Conservation (phyloP, 2,113 vertebrate genomes). For the Catharus fuscescens region DNA sequence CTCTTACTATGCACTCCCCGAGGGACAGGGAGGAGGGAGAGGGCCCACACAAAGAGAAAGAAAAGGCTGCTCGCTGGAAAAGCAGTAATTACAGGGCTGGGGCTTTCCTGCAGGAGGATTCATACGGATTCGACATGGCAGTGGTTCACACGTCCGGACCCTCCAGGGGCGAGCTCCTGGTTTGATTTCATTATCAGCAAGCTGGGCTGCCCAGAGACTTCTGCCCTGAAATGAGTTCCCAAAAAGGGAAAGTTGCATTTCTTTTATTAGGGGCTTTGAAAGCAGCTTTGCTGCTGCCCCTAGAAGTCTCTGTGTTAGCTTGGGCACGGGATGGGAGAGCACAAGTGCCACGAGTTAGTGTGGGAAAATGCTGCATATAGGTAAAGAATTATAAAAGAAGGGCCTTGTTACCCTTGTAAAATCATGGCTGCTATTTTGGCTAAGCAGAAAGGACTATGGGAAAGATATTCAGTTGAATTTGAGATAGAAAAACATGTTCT, state of each 20-base stretch:
- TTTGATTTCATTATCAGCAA: constrained; percentile 38
- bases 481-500: neutral
- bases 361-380: neutral
- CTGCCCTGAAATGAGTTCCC: neutral
- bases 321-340: rapidly evolving
- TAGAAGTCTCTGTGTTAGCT: rapidly evolving
- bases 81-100: neutral
- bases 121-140: neutral
- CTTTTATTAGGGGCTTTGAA: neutral
- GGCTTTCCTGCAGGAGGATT: neutral
- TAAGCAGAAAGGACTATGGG: neutral
- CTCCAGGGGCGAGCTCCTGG: neutral
- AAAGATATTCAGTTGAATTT: neutral
- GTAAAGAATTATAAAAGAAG: neutral
- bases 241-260: constrained; percentile 5
- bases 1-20: neutral
- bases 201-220: constrained; percentile 8
- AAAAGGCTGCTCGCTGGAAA: constrained; percentile 26
- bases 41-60: constrained; percentile 64
- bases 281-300: neutral
- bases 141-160: neutral
- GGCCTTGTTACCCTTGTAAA: neutral
- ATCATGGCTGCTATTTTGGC: neutral
- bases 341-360: rapidly evolving
- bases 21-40: neutral